These are phyloP conservation scores for Taenaris catops DNA, from an alignment of 2,888 invertebrate species.

Conservation along the genomic window DNA sequence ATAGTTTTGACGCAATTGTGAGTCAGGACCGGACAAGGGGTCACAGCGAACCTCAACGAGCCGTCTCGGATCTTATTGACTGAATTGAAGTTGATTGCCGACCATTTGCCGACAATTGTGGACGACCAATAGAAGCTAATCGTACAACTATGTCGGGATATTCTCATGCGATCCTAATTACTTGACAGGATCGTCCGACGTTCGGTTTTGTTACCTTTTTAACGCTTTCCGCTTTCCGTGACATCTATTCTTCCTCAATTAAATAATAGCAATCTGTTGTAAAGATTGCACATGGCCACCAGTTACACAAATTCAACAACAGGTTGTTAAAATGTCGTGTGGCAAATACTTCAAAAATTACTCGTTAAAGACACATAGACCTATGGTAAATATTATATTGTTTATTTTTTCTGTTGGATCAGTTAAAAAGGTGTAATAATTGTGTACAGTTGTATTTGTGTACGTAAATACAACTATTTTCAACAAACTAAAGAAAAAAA, in stretches of 20 bases:
- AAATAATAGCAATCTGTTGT: background rate
- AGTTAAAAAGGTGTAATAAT: too few species aligned
- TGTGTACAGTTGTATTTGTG: too few species aligned
- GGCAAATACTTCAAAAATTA: too few species aligned
- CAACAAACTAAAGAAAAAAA: too few species aligned
- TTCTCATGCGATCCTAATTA: conserved; percentile 65
- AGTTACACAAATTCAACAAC: too few species aligned
- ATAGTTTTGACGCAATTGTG: conserved; percentile 15
- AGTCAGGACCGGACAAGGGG: conserved; percentile 29
- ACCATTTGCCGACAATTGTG: conserved; percentile 69
- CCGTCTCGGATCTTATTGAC: conserved; percentile 60
- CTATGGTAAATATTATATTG: too few species aligned
- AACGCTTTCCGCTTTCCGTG: conserved; percentile 19
- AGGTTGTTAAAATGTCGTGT: too few species aligned
- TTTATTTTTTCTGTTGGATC: too few species aligned
- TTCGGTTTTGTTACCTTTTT: conserved; percentile 32
- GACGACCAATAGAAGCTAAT: conserved; percentile 46
- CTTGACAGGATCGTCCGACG: conserved; percentile 47
- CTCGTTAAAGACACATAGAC: too few species aligned
- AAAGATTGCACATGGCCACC: too few species aligned
- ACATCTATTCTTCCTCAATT: conserved; percentile 4
- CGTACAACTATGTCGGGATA: conserved; percentile 53
- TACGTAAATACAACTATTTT: too few species aligned
- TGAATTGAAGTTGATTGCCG: conserved; percentile 71
- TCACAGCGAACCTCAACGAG: conserved; percentile 29